Percentiles rank a stretch among this genome's conserved stretches.
Conservation (phyloP, 1,140 invertebrate genomes). For the Diprion similis region DNA sequence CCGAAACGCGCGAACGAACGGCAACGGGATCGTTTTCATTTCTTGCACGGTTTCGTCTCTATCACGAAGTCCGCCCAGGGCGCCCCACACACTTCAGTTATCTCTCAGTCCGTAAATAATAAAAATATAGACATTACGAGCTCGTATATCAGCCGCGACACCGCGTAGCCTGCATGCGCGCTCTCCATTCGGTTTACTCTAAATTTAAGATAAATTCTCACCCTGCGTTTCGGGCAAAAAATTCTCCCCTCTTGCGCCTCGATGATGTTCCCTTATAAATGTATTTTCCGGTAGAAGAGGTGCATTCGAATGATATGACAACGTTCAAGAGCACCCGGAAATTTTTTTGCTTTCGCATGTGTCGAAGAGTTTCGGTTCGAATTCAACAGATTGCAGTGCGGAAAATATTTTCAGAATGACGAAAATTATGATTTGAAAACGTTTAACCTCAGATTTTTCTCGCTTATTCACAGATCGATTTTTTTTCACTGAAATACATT, state of each 20-base stretch:
- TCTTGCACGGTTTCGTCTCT: slow-evolving; percentile 47
- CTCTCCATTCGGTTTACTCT: slow-evolving; percentile 43
- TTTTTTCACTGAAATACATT: no score
- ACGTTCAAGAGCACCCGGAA: no score
- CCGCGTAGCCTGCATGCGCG: background rate
- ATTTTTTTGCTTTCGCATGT: no score
- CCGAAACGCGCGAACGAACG: slow-evolving; percentile 14
- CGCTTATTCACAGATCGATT: no score
- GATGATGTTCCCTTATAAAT: background rate
- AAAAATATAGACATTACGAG: slow-evolving; percentile 56
- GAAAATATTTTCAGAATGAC: no score
- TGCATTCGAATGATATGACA: no score
- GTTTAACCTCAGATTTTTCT: no score
- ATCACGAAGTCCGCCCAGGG: slow-evolving; percentile 41
- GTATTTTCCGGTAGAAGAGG: background rate
- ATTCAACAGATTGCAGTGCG: no score
- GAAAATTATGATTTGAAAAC: no score
- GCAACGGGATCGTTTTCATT: slow-evolving; percentile 47
- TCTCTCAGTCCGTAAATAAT: slow-evolving; percentile 52
- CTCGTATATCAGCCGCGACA: slow-evolving; percentile 45
- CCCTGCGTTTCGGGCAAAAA: slow-evolving; percentile 13
- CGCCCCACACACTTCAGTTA: slow-evolving; percentile 42
- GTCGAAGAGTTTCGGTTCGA: no score
- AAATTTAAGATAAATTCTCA: slow-evolving; percentile 48
- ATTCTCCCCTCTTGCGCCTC: background rate